Evolutionary conservation across 2,797 vertebrate species (phyloP), one percentile per base, ranked within the genome.

Genomic region (Aratinga solstitialis): DNA sequence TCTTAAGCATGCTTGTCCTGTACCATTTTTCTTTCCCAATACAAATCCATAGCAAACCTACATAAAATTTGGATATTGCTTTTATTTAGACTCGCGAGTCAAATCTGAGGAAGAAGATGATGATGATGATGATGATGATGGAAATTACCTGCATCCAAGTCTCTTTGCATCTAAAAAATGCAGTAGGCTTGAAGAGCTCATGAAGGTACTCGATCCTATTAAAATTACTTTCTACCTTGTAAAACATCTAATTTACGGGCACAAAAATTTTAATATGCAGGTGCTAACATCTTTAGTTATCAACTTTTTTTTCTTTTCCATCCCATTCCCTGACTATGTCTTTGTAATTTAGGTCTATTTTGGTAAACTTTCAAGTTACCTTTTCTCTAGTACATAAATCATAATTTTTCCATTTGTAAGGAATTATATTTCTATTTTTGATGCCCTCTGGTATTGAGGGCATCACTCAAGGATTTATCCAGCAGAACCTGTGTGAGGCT

Each of bases 121-220:
- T 2, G 99, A 99, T 0, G 98, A 98, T 0, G 98, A 98, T 0
- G 97, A 99, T 5, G 98, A 98, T 1, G 99, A 99, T 15, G 98
- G 99, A 50, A 98, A 72, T 92, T 99, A 99, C 94, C 98, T 99
- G 45, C 99, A 99, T 94, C 99, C 99, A 1, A 99, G 99, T 95
- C 98, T 99, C 86, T 99, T 99, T 95, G 99, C 99, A 5, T 98
- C 99, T 16, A 99, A 98, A 97, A 99, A 98, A 96, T 97, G 98
- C 91, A 98, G 97, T 87, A 99, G 99, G 36, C 98, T 99, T 58
- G 99, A 99, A 96, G 99, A 99, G 93, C 98, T 99, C 34, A 98
- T 99, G 96, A 99, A 99, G 99, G 99, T 97, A 96, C 29, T 84
- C 54, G 26, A 61, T 9, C 10, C 5, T 58, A 17, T 67, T 76